A percentile compares a stretch with the other conserved stretches of the same genome.
Evolutionary conservation across 2,113 vertebrate genomes (phyloP).

Genomic region (Ciconia stormi): DNA sequence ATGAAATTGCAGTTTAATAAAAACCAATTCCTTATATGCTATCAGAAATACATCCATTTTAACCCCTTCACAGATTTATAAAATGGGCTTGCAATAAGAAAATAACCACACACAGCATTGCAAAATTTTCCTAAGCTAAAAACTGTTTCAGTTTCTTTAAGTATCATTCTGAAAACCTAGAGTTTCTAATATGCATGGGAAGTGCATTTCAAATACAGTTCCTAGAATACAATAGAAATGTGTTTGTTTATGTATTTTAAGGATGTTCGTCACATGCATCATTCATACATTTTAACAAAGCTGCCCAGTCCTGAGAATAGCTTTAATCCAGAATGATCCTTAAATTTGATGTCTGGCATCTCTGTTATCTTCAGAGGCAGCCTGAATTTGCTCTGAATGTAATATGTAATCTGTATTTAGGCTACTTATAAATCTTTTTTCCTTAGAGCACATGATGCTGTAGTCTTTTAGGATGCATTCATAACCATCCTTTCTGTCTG

Average conservation of each 20-base stretch:
- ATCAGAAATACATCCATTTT: background rate
- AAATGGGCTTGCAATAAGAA: background rate
- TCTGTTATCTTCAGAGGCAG: background rate
- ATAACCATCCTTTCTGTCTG: background rate
- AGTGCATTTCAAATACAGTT: background rate
- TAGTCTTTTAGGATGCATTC: background rate
- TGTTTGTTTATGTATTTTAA: background rate
- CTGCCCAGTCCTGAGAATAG: background rate
- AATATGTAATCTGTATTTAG: background rate
- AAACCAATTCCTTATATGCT: background rate
- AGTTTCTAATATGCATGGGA: background rate
- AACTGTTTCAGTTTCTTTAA: background rate
- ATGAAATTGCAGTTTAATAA: background rate
- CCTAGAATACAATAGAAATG: background rate
- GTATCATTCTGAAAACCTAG: background rate
- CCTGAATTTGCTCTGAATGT: background rate
- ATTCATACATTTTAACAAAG: background rate
- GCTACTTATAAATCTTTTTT: background rate
- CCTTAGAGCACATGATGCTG: background rate
- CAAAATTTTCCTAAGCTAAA: background rate
- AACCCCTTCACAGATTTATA: background rate
- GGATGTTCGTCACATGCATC: background rate
- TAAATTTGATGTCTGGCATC: background rate
- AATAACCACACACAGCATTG: rapidly evolving
- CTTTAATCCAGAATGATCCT: background rate